A percentile compares a stretch with the other conserved stretches of the same genome.
phyloP scores from a whole-genome alignment of 2,113 vertebrate genomes.

The Rhineura floridana region DNA sequence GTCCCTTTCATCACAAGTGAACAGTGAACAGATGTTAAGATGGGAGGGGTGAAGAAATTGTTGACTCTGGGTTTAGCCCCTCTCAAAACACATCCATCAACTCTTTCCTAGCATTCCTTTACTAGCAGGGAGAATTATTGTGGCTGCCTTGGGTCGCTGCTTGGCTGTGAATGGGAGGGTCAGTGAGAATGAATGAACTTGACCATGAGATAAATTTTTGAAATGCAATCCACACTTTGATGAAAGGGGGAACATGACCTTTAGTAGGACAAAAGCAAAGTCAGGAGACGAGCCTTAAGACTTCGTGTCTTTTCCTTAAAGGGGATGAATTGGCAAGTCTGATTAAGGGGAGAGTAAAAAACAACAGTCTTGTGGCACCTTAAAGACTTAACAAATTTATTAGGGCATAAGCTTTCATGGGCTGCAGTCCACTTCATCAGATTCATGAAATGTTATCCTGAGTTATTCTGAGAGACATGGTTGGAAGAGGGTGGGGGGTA shows the following conservation, averaged over 20 bases:
- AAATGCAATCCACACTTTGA: slow-evolving; percentile 4
- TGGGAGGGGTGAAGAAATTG: neutral
- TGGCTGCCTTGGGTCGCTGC: neutral
- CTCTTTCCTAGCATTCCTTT: slow-evolving; percentile 28
- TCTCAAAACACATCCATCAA: slow-evolving; percentile 46
- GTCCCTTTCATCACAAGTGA: neutral
- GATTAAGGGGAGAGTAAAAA: slow-evolving; percentile 16
- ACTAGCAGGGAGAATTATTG: slow-evolving; percentile 26
- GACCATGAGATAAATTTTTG: slow-evolving; percentile 30
- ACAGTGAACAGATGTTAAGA: neutral
- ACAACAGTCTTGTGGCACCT: too few relatives aligned
- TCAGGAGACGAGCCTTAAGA: neutral
- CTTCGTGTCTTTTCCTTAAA: neutral
- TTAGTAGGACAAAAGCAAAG: slow-evolving; percentile 17
- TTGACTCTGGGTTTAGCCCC: neutral
- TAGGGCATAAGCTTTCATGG: too few relatives aligned
- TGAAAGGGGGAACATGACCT: neutral
- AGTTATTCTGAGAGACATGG: too few relatives aligned
- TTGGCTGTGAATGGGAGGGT: neutral
- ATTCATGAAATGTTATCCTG: too few relatives aligned
- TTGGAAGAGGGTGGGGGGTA: too few relatives aligned
- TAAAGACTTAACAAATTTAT: too few relatives aligned
- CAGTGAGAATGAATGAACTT: slow-evolving; percentile 8
- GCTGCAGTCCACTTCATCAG: too few relatives aligned
- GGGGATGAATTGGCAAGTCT: neutral